A percentile compares a stretch with the other conserved stretches of the same genome.
These are phyloP conservation scores for Argynnis bischoffii DNA, from an alignment of 2,888 invertebrate species.

Conservation along the genomic window DNA sequence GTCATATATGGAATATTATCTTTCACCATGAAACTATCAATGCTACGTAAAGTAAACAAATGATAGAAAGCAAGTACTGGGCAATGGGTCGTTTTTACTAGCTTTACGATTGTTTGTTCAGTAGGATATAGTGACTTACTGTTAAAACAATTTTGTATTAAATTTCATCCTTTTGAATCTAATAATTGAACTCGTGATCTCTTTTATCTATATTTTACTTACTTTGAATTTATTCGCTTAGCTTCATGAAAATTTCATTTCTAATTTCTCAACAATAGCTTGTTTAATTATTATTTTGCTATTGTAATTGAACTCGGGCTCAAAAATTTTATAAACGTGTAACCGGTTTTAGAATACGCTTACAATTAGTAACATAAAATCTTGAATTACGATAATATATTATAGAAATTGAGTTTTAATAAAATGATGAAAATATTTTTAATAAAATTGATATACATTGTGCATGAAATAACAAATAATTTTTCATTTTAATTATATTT, in stretches of 20 bases:
- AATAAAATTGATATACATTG: neutral
- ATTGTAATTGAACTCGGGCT: no score
- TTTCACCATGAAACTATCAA: constrained; percentile 18
- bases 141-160: neutral
- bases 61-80: constrained; percentile 4
- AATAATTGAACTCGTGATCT: no score
- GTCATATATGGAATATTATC: constrained; percentile 46
- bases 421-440: neutral
- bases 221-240: no score
- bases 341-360: constrained; percentile 4
- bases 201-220: no score
- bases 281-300: no score
- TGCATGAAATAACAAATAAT: neutral
- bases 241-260: no score
- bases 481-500: no score
- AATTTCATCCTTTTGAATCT: neutral
- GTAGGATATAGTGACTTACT: neutral
- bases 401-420: constrained; percentile 1
- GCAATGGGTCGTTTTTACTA: no score
- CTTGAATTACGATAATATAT: constrained; percentile 2
- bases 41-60: constrained; percentile 29
- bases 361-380: neutral
- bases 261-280: no score
- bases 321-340: neutral
- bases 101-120: neutral